Evolutionary conservation across 2,797 vertebrate genomes (phyloP).

Genomic region (Pangasius larnaudii): DNA sequence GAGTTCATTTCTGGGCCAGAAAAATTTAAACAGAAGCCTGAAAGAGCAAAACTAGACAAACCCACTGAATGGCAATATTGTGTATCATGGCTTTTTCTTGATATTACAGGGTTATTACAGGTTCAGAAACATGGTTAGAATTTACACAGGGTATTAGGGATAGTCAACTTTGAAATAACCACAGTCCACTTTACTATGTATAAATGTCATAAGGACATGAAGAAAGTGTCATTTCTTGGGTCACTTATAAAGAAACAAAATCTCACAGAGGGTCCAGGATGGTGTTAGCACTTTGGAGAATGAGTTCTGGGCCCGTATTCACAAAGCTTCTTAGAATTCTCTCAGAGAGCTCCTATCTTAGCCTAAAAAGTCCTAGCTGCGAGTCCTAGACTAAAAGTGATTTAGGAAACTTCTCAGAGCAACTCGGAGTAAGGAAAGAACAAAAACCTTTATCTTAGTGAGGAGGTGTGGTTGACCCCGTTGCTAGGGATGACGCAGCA

Average conservation of each 20-base stretch:
- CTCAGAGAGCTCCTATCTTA: too few species aligned
- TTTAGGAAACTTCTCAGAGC: too few species aligned
- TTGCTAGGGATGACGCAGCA: too few species aligned
- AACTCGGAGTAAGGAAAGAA: too few species aligned
- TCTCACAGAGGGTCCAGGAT: not conserved
- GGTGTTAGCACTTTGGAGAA: not conserved
- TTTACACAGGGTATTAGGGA: not conserved
- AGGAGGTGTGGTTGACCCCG: too few species aligned
- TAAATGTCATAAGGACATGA: not conserved
- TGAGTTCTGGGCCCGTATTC: not conserved
- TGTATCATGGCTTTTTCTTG: too few species aligned
- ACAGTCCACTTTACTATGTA: not conserved
- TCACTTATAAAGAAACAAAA: not conserved
- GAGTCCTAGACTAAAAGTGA: too few species aligned
- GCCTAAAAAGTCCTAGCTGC: too few species aligned
- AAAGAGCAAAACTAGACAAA: not conserved
- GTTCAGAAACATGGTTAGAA: not conserved
- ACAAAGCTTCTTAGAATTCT: too few species aligned
- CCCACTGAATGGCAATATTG: too few species aligned
- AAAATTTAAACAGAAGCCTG: not conserved
- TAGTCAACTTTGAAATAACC: too few species aligned
- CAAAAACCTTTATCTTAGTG: too few species aligned
- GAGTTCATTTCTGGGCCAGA: not conserved
- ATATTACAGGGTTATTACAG: not conserved
- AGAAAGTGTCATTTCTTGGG: not conserved